Conservation (phyloP, 1,140 invertebrate genomes). For the Drosophila burlai region DNA sequence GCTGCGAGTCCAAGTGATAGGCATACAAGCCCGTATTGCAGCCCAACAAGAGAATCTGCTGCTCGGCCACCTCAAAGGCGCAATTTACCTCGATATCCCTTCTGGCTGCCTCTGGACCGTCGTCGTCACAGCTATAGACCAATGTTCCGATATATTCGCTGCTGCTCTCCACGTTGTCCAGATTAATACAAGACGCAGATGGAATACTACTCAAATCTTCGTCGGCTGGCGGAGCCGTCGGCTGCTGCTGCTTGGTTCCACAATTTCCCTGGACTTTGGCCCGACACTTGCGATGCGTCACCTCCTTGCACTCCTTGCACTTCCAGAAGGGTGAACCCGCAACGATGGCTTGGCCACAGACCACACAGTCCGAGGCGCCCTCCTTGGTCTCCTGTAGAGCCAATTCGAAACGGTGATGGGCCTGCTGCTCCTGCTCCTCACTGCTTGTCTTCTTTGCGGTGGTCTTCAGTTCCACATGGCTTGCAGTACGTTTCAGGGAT, state of each 20-base stretch:
- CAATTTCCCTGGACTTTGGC: conserved; percentile 57
- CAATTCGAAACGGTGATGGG: conserved; percentile 79
- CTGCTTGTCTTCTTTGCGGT: conserved; percentile 10
- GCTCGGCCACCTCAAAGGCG: conserved; percentile 73
- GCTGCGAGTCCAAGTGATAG: conserved; percentile 73
- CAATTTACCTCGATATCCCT: conserved; percentile 74
- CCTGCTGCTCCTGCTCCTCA: neutral
- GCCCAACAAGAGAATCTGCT: conserved; percentile 73
- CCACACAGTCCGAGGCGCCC: conserved; percentile 45
- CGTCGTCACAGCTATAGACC: conserved; percentile 41
- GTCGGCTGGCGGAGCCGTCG: conserved; percentile 17
- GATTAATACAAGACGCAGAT: conserved; percentile 43
- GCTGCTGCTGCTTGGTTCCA: conserved; percentile 45
- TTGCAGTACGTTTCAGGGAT: conserved; percentile 56
- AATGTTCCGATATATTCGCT: conserved; percentile 65
- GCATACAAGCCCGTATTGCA: conserved; percentile 80
- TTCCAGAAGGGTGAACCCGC: conserved; percentile 74
- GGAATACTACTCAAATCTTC: conserved; percentile 30
- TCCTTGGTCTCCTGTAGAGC: conserved; percentile 61
- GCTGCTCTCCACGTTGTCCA: conserved; percentile 35
- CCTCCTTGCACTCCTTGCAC: conserved; percentile 78
- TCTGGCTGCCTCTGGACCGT: conserved; percentile 3
- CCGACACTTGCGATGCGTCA: conserved; percentile 74
- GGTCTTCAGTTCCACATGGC: conserved; percentile 52
- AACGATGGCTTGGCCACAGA: conserved; percentile 63